These are phyloP conservation scores for Xanthorhoe spadicearia DNA, from an alignment of 2,888 invertebrate genomes.

Conservation along the genomic window DNA sequence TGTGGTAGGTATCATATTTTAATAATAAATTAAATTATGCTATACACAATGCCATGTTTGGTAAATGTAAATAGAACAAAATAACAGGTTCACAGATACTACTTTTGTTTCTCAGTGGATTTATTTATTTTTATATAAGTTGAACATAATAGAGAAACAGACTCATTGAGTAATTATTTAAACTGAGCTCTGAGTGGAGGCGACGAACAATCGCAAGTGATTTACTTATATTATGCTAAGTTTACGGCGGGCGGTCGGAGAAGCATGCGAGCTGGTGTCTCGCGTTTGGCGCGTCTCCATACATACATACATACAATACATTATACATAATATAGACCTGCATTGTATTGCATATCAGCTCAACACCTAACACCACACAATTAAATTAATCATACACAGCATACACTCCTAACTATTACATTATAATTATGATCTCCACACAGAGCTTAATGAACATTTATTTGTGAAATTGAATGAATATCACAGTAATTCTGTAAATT, in stretches of 20 bases:
- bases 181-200: conserved; percentile 64
- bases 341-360: conserved; percentile 32
- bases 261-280: conserved; percentile 14
- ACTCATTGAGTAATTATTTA: conserved; percentile 49
- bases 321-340: conserved; percentile 7
- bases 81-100: conserved; percentile 51
- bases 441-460: conserved; percentile 57
- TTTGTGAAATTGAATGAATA: conserved; percentile 73
- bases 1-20: conserved; percentile 25
- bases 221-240: conserved; percentile 47
- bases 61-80: conserved; percentile 18
- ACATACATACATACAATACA: conserved; percentile 9
- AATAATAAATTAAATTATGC: conserved; percentile 31
- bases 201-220: conserved; percentile 47
- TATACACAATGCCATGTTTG: conserved; percentile 29
- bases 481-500: conserved; percentile 76
- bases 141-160: conserved; percentile 65
- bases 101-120: conserved; percentile 54
- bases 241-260: conserved; percentile 52
- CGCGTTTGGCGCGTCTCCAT: background rate
- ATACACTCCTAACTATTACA: conserved; percentile 48
- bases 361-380: conserved; percentile 29
- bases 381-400: conserved; percentile 53
- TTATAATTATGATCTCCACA: conserved; percentile 56
- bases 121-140: conserved; percentile 66